Conservation (phyloP, 2,113 vertebrate species). For the Sphaerodactylus townsendi region DNA sequence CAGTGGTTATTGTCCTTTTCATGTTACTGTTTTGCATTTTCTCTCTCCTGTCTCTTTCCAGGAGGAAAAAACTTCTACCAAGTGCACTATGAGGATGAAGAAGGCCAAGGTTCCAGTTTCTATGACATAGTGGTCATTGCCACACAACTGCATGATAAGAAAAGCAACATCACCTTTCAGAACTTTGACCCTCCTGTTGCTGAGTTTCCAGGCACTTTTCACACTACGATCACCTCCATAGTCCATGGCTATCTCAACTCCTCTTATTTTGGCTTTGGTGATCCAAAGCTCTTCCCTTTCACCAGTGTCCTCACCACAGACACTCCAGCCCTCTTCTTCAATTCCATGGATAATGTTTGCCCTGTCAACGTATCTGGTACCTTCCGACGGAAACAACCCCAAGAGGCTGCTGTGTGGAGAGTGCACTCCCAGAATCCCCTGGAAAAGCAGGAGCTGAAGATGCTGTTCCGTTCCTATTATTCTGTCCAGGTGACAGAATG, state of each 20-base stretch:
- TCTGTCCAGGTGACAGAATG: slow-evolving; percentile 93
- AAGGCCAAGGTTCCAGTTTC: slow-evolving; percentile 72
- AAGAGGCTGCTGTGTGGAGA: slow-evolving; percentile 92
- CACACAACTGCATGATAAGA: slow-evolving; percentile 81
- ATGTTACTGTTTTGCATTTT: background rate
- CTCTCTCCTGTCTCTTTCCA: slow-evolving; percentile 57
- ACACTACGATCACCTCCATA: slow-evolving; percentile 86
- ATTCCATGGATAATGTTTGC: slow-evolving; percentile 87
- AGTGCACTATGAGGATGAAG: slow-evolving; percentile 77
- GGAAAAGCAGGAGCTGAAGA: slow-evolving; percentile 89
- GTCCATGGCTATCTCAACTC: slow-evolving; percentile 98
- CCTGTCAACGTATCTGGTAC: slow-evolving; percentile 88
- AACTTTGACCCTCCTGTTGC: slow-evolving; percentile 80
- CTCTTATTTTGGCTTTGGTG: slow-evolving; percentile 91
- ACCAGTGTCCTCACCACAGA: slow-evolving; percentile 89
- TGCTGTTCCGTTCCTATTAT: slow-evolving; percentile 96
- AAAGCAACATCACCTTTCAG: slow-evolving; percentile 82
- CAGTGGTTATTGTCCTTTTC: background rate
- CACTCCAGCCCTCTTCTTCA: slow-evolving; percentile 84
- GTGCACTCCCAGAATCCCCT: slow-evolving; percentile 87
- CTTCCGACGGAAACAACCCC: slow-evolving; percentile 92
- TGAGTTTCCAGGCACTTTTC: slow-evolving; percentile 79
- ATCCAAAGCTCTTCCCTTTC: slow-evolving; percentile 95
- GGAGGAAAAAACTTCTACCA: slow-evolving; percentile 85
- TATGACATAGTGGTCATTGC: slow-evolving; percentile 94